Percentiles rank a stretch among this genome's conserved stretches.
Evolutionary conservation across 2,113 vertebrate species (phyloP).

Genomic region (Malurus alboscapulatus): DNA sequence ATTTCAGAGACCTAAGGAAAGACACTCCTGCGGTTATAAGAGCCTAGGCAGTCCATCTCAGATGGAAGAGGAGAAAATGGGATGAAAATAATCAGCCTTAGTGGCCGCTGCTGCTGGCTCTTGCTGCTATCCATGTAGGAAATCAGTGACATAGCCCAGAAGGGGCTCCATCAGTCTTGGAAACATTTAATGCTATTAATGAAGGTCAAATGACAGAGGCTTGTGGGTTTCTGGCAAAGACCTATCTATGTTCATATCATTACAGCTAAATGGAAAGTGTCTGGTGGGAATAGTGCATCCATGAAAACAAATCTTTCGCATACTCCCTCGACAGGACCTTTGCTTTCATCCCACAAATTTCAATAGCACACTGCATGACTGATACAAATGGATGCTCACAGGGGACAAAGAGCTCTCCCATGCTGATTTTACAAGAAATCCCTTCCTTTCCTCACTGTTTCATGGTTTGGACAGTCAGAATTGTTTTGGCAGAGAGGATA

Average conservation of each 20-base stretch:
- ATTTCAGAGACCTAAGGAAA: constrained; percentile 11
- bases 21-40: neutral
- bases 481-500: neutral
- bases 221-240: neutral
- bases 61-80: neutral
- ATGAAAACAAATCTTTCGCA: neutral
- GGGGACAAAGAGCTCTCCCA: neutral
- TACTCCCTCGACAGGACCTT: neutral
- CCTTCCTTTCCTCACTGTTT: neutral
- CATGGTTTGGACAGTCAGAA: neutral
- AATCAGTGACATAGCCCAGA: neutral
- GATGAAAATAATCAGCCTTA: neutral
- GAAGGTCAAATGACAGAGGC: neutral
- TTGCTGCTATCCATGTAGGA: neutral
- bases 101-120: neutral
- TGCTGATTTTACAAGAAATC: neutral
- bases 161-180: neutral
- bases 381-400: neutral
- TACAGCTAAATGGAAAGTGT: neutral
- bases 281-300: neutral
- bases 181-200: neutral
- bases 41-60: neutral
- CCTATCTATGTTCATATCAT: neutral
- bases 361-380: neutral
- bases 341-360: neutral